Base-by-base conservation (phyloP, 2,888 invertebrate species). In the Hypsopygia costalis region DNA sequence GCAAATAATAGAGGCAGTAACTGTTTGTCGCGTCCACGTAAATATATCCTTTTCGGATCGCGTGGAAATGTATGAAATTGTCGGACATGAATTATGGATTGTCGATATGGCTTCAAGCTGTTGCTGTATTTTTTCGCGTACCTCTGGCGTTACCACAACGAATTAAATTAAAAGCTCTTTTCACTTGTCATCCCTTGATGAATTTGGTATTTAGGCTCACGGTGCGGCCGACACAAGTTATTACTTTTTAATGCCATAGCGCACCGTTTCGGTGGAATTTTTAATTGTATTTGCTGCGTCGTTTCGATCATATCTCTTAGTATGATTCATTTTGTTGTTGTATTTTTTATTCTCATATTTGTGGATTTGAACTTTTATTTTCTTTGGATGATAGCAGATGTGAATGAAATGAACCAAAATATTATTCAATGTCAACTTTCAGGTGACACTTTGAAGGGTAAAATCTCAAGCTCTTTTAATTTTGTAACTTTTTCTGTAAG, bases 121-220 rank as follows among this genome's bases (percentile, higher is more conserved):
- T 87, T 85, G 80, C 82, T 81, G 72, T 83, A 68, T 82, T 83
- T 87, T 87, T 85, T 81, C 74, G 69, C 78, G 72, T 78, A 80
- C 59, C 79, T 77, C 78, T 59, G 75, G 77, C 79, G 77, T 80
- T 79, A 83, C 88, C 87, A 78, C 87, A 86, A 77, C 87, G 88
- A 86, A 88, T 88, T 87, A 87, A 88, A 88, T 88, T 88, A 88
- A 88, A 87, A 86, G 83, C 86, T 87, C 87, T 87, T 87, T 86
- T 88, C 85, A 86, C 83, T 83, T 88, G 86, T 86, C 86, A 82
- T 81, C 79, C 74, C 62, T 75, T 86, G 86, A 88, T 87, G 86
- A 79, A 88, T 88, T 81, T 76, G 69, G 76, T 82, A 80, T 85
- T 81, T 81, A 76, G 76, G 70, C 60, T 63, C 61, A 51, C 58